A percentile compares a stretch with the other conserved stretches of the same genome.
Conservation (phyloP, 2,113 vertebrate species). For the Damaliscus lunatus region DNA sequence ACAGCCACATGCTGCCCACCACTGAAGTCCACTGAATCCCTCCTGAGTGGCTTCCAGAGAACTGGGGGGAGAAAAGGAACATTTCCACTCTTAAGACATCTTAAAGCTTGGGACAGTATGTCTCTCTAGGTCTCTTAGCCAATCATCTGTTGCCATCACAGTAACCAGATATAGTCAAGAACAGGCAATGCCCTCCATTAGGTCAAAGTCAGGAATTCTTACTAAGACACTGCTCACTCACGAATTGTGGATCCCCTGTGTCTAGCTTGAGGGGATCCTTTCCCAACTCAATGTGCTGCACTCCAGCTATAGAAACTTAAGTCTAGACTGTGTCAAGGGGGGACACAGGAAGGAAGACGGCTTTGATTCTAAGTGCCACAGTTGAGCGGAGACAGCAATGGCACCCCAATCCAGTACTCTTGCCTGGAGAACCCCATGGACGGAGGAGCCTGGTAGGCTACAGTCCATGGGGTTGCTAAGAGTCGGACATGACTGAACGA, state of each 20-base stretch:
- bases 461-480: no score
- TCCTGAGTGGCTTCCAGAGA: neutral
- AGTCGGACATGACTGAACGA: rapidly evolving
- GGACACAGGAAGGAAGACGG: neutral
- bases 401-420: no score
- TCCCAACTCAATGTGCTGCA: neutral
- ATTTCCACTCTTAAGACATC: neutral
- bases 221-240: neutral
- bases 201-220: neutral
- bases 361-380: neutral
- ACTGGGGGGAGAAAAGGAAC: neutral
- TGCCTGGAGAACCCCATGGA: no score
- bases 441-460: no score
- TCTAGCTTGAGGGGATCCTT: neutral
- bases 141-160: neutral
- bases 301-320: neutral
- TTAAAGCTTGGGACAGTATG: neutral
- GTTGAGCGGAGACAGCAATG: no score
- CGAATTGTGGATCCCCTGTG: neutral
- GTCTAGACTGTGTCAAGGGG: neutral
- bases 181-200: neutral
- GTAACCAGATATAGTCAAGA: neutral
- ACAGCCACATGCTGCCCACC: neutral
- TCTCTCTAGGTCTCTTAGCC: neutral
- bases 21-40: neutral